A percentile compares a stretch with the other conserved stretches of the same genome.
These are phyloP conservation scores for Candidula unifasciata DNA, from an alignment of 2,888 invertebrate species.

Conservation along the genomic window DNA sequence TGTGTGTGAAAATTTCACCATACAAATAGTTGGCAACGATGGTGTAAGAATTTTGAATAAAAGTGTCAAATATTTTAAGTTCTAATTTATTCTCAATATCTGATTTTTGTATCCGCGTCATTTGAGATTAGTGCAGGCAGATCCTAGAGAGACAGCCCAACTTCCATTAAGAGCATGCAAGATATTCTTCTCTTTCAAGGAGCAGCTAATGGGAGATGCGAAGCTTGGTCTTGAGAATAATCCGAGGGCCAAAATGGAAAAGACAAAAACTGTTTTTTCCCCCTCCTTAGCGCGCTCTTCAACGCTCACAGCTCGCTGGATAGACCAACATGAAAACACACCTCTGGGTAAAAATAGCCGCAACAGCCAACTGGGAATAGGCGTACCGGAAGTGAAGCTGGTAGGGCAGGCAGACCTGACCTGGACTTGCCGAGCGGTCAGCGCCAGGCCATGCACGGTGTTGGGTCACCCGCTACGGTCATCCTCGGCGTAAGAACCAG, in stretches of 20 bases:
- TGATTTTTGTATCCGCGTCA: not conserved
- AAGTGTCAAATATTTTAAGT: not conserved
- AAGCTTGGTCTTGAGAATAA: slow-evolving; percentile 20
- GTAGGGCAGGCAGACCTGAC: slow-evolving; percentile 41
- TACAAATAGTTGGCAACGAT: too few relatives aligned
- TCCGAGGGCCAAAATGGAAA: slow-evolving; percentile 26
- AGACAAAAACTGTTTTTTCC: slow-evolving; percentile 9
- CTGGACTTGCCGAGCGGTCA: slow-evolving; percentile 32
- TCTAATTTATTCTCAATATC: slow-evolving; percentile 30
- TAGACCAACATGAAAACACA: slow-evolving; percentile 14
- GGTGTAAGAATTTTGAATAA: not conserved
- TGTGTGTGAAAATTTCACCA: too few relatives aligned
- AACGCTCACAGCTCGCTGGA: not conserved
- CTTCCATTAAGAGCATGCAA: slow-evolving; percentile 16
- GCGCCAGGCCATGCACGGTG: slow-evolving; percentile 31
- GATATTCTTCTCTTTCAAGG: slow-evolving; percentile 30
- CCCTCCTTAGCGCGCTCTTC: not conserved
- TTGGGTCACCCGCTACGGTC: slow-evolving; percentile 40
- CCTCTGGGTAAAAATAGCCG: not conserved
- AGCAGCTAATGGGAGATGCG: slow-evolving; percentile 17
- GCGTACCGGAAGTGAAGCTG: slow-evolving; percentile 34
- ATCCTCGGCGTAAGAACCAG: slow-evolving; percentile 34
- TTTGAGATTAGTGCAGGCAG: slow-evolving; percentile 11
- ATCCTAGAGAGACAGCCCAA: not conserved
- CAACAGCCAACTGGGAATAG: slow-evolving; percentile 39